Evolutionary conservation across 1,140 invertebrate genomes (phyloP), one percentile per base, ranked within the genome.

Genomic region (Brachionus koreanus): DNA sequence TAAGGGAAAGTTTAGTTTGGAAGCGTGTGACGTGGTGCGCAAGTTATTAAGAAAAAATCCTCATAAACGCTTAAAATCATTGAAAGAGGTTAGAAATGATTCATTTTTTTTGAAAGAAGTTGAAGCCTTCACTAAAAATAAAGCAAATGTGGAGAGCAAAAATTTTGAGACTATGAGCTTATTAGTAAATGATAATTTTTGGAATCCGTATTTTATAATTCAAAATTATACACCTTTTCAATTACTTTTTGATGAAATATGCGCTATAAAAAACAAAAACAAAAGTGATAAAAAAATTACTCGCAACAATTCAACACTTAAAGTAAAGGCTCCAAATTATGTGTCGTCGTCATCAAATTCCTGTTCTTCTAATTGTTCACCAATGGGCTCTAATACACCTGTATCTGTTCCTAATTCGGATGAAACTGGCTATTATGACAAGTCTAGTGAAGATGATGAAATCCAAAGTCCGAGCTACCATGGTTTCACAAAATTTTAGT

Each of bases 181-280:
- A 61, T 39, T 79, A 10, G 25, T 61, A 33, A 79, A 65, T 79
- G 76, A 79, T 5, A 79, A 79, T 43, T 79, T 79, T 65, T 79
- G 76, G 76, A 79, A 79, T 65, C 76, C 76, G 5, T 63, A 39
- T 65, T 57, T 79, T 57, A 61, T 79, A 37, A 5, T 79, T 7
- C 46, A 79, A 79, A 79, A 79, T 35, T 79, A 79, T 42, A 29
- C 76, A 37, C 76, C 76, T 29, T 65, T 79, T 57, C 49, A 79
- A 65, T 43, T 79, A n/a, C 29, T 79, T 13, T 79, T 79, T 37
- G 76, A 79, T 43, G 76, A 79, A 35, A 79, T 79, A 61, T 79
- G 49, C 16, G 46, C 49, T 5, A 61, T 57, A 3, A 79, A 79
- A 23, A 39, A 79, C 19, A 79, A 65, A 19, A 23, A 65, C 19